phyloP scores from a whole-genome alignment of 2,113 vertebrate species.

The Columba janthina region DNA sequence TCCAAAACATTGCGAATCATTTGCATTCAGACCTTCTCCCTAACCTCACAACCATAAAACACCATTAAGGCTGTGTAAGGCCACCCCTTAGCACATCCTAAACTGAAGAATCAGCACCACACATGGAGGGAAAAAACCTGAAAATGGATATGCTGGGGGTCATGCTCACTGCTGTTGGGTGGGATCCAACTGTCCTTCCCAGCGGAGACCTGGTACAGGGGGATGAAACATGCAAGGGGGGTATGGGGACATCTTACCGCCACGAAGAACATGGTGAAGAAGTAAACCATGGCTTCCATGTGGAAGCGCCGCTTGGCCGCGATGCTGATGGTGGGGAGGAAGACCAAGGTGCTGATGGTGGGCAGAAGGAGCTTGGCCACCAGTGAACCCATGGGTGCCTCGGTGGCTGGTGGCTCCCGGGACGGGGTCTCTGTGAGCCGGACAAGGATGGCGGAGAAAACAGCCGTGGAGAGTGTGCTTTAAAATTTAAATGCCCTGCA shows the following conservation, averaged over 20 bases:
- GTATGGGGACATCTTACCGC: slow-evolving; percentile 78
- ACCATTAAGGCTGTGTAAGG: background rate
- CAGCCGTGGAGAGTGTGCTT: slow-evolving; percentile 75
- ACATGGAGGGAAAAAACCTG: fast-evolving
- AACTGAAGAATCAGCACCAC: background rate
- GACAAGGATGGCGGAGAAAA: background rate
- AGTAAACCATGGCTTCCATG: slow-evolving; percentile 99
- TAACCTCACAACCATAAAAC: background rate
- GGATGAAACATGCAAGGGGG: background rate
- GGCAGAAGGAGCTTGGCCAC: slow-evolving; percentile 94
- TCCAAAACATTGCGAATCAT: background rate
- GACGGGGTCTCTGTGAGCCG: background rate
- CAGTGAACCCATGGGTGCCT: slow-evolving; percentile 84
- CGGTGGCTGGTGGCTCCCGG: fast-evolving
- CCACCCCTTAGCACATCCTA: background rate
- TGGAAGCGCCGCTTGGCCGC: slow-evolving; percentile 93
- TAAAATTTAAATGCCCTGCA: slow-evolving; percentile 82
- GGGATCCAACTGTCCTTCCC: background rate
- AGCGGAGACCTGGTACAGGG: fast-evolving
- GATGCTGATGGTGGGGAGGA: slow-evolving; percentile 89
- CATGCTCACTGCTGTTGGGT: background rate
- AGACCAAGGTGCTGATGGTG: slow-evolving; percentile 90
- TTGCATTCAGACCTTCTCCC: background rate
- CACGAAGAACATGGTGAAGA: slow-evolving; percentile 97
- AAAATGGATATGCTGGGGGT: background rate